Conservation (phyloP, 2,888 invertebrate species). For the Sinopyrophorus schimmeli region DNA sequence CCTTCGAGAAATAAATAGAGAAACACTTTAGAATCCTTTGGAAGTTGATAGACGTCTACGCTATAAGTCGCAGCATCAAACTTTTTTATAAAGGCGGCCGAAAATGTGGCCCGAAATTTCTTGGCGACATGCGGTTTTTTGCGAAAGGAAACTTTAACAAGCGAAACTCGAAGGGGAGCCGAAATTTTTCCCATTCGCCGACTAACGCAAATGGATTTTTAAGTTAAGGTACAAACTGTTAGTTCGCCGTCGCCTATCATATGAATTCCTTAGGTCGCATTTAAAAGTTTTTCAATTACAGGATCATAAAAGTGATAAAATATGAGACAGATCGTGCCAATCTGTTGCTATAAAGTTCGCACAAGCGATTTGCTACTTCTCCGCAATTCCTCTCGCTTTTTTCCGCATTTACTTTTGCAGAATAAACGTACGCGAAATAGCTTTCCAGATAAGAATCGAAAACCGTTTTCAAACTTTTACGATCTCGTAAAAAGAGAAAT, state of each 20-base stretch:
- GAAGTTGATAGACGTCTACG: constrained; percentile 36
- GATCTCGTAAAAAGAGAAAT: too few relatives aligned
- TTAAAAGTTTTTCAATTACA: constrained; percentile 17
- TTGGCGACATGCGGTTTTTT: constrained; percentile 34
- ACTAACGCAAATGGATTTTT: constrained; percentile 17
- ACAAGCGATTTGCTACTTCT: background rate
- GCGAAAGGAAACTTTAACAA: constrained; percentile 22
- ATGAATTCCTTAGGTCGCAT: constrained; percentile 13
- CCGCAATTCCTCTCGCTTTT: too few relatives aligned
- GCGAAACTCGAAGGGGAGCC: constrained; percentile 25
- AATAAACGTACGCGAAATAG: too few relatives aligned
- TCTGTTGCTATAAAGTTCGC: background rate
- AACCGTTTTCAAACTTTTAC: too few relatives aligned
- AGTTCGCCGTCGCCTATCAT: constrained; percentile 8
- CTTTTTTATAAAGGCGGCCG: constrained; percentile 32
- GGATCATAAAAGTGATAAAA: constrained; percentile 13
- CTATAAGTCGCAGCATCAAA: constrained; percentile 31
- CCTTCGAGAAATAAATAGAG: background rate
- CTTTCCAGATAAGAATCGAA: too few relatives aligned
- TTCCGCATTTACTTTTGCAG: too few relatives aligned
- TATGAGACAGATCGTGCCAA: background rate
- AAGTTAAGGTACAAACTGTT: constrained; percentile 17
- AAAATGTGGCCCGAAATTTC: constrained; percentile 34
- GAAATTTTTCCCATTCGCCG: constrained; percentile 18
- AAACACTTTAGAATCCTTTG: constrained; percentile 18